Evolutionary conservation across 2,113 vertebrate species (phyloP).

Genomic region (Dolichallabes microphthalmus): DNA sequence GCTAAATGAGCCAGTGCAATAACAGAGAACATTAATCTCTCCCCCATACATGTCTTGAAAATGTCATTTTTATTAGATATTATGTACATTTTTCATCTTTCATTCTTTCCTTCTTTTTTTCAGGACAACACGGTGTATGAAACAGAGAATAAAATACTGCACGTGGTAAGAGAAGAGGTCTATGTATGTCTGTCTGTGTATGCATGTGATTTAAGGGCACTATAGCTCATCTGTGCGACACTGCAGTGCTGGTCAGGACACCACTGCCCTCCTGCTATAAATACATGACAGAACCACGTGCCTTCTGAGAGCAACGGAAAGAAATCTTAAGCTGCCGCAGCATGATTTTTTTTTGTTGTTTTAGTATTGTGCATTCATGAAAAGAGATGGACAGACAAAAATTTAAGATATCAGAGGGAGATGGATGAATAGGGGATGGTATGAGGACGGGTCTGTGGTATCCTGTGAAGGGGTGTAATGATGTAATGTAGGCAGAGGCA

Average conservation of each 20-base stretch:
- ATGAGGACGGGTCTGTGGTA: not conserved
- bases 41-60: not conserved
- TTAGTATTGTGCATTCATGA: not conserved
- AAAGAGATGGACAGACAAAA: not conserved
- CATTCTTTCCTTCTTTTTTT: conserved; percentile 49
- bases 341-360: not conserved
- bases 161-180: conserved; percentile 73
- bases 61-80: not conserved
- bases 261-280: conserved; percentile 52
- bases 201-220: conserved; percentile 31
- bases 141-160: conserved; percentile 84
- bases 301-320: not conserved
- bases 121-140: conserved; percentile 82
- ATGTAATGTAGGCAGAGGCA: conserved; percentile 1
- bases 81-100: not conserved
- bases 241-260: conserved; percentile 39
- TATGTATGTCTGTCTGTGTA: conserved; percentile 20
- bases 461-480: not conserved
- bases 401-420: not conserved
- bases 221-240: conserved; percentile 30
- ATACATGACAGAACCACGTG: conserved; percentile 42
- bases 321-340: conserved; percentile 18
- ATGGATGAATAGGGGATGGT: conserved; percentile 17
- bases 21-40: not conserved
- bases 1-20: not conserved